phyloP scores from a whole-genome alignment of 2,888 invertebrate species.

The Stenoptilia bipunctidactyla region DNA sequence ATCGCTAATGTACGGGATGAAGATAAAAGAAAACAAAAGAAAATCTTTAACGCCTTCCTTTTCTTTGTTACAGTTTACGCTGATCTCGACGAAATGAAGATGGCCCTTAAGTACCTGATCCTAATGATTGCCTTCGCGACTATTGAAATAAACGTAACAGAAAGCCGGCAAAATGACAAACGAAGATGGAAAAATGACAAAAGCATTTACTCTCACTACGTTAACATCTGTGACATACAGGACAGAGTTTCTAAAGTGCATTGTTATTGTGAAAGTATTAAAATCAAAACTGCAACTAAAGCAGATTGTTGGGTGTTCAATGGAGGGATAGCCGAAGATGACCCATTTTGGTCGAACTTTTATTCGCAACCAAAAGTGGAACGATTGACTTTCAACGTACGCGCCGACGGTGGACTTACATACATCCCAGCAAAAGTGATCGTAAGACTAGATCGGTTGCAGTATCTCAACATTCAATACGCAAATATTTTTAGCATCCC shows the following conservation, averaged over 20 bases:
- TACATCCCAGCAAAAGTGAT: conserved; percentile 81
- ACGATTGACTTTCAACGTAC: conserved; percentile 78
- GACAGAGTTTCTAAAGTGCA: conserved; percentile 70
- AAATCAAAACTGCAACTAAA: conserved; percentile 72
- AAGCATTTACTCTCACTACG: conserved; percentile 47
- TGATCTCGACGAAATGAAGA: conserved; percentile 44
- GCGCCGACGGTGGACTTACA: conserved; percentile 76
- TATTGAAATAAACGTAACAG: conserved; percentile 59
- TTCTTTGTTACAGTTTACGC: conserved; percentile 57
- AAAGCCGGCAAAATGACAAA: conserved; percentile 59
- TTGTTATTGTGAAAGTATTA: conserved; percentile 76
- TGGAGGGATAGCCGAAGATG: conserved; percentile 76
- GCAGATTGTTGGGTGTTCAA: conserved; percentile 85
- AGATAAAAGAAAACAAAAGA: conserved; percentile 28
- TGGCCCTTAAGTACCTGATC: conserved; percentile 61
- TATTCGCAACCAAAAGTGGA: conserved; percentile 78
- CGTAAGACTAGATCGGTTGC: conserved; percentile 75
- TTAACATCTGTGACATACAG: conserved; percentile 72
- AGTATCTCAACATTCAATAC: conserved; percentile 78
- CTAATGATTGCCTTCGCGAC: conserved; percentile 60
- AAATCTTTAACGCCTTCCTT: conserved; percentile 25
- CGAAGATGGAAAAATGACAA: conserved; percentile 60
- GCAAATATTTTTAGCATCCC: conserved; percentile 79
- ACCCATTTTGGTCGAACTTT: conserved; percentile 82
- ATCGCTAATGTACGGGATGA: conserved; percentile 27